phyloP scores from a whole-genome alignment of 2,797 vertebrate genomes.

The Notolabrus celidotus region DNA sequence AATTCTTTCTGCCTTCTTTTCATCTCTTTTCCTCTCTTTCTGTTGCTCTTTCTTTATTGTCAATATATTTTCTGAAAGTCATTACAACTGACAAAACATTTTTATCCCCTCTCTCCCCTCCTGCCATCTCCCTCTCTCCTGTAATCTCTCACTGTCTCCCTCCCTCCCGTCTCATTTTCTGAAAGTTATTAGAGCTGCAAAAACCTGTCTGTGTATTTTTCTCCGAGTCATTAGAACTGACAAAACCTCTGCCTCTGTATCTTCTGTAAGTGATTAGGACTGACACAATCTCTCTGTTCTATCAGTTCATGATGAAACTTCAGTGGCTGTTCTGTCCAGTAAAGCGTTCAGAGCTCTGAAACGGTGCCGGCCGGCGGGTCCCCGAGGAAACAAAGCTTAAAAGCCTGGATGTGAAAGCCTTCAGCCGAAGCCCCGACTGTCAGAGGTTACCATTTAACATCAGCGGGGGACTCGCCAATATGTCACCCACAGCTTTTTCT shows the following conservation, averaged over 20 bases:
- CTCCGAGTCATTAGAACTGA: slow-evolving; percentile 49
- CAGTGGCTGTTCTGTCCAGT: slow-evolving; percentile 30
- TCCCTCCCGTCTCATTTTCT: slow-evolving; percentile 27
- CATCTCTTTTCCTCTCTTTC: slow-evolving; percentile 1
- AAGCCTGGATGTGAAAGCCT: slow-evolving; percentile 59
- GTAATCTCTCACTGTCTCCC: slow-evolving; percentile 32
- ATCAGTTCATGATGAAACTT: slow-evolving; percentile 40
- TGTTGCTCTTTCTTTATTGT: slow-evolving; percentile 15
- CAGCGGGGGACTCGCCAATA: slow-evolving; percentile 48
- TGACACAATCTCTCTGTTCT: slow-evolving; percentile 46
- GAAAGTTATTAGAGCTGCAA: slow-evolving; percentile 50
- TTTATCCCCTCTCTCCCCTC: slow-evolving; percentile 7
- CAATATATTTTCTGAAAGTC: slow-evolving; percentile 35
- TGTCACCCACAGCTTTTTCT: slow-evolving; percentile 46
- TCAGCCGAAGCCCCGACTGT: slow-evolving; percentile 54
- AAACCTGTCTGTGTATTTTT: slow-evolving; percentile 40
- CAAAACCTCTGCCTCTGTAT: slow-evolving; percentile 39
- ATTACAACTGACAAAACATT: slow-evolving; percentile 28
- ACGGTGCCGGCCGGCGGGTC: slow-evolving; percentile 32
- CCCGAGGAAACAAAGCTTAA: slow-evolving; percentile 58
- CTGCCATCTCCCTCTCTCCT: slow-evolving; percentile 6
- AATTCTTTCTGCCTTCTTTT: slow-evolving; percentile 17
- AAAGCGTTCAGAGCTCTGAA: slow-evolving; percentile 24
- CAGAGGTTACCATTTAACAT: slow-evolving; percentile 62
- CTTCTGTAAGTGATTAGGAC: slow-evolving; percentile 44